Conservation (phyloP, 2,888 invertebrate genomes). For the Macaria liturata region DNA sequence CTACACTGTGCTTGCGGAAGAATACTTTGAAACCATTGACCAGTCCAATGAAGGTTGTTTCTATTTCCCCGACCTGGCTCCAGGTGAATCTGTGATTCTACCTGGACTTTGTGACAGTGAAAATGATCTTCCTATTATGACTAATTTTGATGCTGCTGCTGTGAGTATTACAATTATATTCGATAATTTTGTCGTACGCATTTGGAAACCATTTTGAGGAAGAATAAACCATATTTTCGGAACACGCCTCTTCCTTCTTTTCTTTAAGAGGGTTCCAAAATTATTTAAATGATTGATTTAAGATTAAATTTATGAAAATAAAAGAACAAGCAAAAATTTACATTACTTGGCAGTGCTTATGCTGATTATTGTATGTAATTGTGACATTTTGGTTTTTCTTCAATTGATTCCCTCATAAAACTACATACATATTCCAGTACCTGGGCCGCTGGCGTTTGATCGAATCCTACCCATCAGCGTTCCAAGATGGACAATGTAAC, state of each 20-base stretch:
- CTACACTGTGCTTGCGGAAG: constrained; percentile 51
- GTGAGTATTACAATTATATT: constrained; percentile 43
- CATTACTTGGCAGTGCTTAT: too few species aligned
- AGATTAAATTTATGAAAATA: too few species aligned
- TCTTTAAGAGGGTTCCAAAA: too few species aligned
- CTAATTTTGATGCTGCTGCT: constrained; percentile 49
- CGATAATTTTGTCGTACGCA: too few species aligned
- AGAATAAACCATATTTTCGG: too few species aligned
- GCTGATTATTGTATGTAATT: too few species aligned
- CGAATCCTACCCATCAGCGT: constrained; percentile 83
- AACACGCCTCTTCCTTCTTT: too few species aligned
- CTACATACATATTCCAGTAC: constrained; percentile 43
- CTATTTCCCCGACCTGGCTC: constrained; percentile 55
- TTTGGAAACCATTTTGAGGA: too few species aligned
- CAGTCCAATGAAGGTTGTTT: constrained; percentile 64
- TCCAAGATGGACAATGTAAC: constrained; percentile 84
- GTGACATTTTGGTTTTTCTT: not conserved
- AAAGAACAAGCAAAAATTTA: too few species aligned
- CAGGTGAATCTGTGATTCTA: constrained; percentile 56
- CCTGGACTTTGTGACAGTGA: constrained; percentile 60
- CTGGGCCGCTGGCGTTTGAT: constrained; percentile 83
- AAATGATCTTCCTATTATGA: constrained; percentile 48
- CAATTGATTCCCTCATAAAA: not conserved
- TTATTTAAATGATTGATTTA: too few species aligned
- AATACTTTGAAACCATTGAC: constrained; percentile 57